Evolutionary conservation across 2,888 invertebrate species (phyloP).

Genomic region (Ophonus ardosiacus): DNA sequence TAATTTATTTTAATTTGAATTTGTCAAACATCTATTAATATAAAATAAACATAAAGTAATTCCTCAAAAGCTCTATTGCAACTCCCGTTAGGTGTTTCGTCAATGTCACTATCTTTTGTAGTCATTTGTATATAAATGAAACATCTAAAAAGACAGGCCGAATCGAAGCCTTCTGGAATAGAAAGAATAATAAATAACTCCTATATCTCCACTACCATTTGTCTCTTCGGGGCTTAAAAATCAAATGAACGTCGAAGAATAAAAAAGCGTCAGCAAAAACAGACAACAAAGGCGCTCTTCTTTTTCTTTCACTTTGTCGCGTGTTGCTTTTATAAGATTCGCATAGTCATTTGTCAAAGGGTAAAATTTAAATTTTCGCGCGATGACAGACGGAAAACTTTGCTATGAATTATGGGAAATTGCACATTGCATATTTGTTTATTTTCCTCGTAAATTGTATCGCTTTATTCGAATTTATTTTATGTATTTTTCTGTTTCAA

Average conservation of each 20-base stretch:
- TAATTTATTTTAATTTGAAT: too few species aligned
- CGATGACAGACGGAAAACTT: slow-evolving; percentile 47
- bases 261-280: slow-evolving; percentile 1
- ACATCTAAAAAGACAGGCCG: too few species aligned
- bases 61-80: too few species aligned
- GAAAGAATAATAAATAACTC: slow-evolving; percentile 34
- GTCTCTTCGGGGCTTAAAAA: background rate
- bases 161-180: background rate
- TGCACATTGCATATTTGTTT: slow-evolving; percentile 35
- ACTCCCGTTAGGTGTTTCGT: too few species aligned
- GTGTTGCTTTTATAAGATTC: slow-evolving; percentile 34
- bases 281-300: slow-evolving; percentile 21
- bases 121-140: too few species aligned
- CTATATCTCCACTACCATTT: slow-evolving; percentile 1
- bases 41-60: too few species aligned
- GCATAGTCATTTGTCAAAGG: slow-evolving; percentile 25
- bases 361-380: slow-evolving; percentile 36
- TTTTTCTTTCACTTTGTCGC: slow-evolving; percentile 7
- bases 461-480: background rate
- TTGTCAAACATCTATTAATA: too few species aligned
- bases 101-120: too few species aligned
- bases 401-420: slow-evolving; percentile 45
- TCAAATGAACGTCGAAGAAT: slow-evolving; percentile 20
- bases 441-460: slow-evolving; percentile 20
- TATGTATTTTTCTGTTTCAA: slow-evolving; percentile 15